phyloP scores from a whole-genome alignment of 2,797 vertebrate species.

The Apogon hyalosoma region DNA sequence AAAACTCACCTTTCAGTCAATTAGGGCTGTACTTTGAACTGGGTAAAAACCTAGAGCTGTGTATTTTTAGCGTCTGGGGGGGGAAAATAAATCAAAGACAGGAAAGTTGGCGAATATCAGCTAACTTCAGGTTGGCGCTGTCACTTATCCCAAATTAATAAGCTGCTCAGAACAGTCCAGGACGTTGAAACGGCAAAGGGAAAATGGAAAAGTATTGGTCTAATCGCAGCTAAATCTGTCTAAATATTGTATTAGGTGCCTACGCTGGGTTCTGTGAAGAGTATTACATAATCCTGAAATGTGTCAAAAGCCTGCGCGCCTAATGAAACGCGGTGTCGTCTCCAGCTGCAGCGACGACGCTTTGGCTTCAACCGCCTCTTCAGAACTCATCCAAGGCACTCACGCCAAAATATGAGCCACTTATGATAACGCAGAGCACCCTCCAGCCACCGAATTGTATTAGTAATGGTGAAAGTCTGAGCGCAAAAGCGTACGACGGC shows the following conservation, averaged over 20 bases:
- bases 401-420: slow-evolving; percentile 25
- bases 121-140: background rate
- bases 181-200: background rate
- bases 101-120: too few relatives aligned
- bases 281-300: background rate
- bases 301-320: slow-evolving; percentile 17
- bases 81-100: too few relatives aligned
- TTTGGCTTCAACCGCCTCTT: slow-evolving; percentile 8
- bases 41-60: background rate
- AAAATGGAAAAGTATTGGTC: background rate
- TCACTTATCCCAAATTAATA: slow-evolving; percentile 15
- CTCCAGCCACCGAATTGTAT: background rate
- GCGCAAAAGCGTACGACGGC: background rate
- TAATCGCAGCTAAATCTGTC: slow-evolving; percentile 11
- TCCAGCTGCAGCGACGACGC: slow-evolving; percentile 10
- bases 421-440: background rate
- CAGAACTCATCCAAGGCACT: slow-evolving; percentile 9
- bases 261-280: slow-evolving; percentile 11
- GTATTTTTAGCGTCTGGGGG: background rate
- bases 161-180: background rate
- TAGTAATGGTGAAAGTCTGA: slow-evolving; percentile 2
- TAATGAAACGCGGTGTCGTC: background rate
- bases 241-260: slow-evolving; percentile 16
- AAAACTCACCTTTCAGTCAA: background rate
- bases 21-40: background rate